Conservation (phyloP, 2,888 invertebrate genomes). For the Hofmannophila pseudospretella region DNA sequence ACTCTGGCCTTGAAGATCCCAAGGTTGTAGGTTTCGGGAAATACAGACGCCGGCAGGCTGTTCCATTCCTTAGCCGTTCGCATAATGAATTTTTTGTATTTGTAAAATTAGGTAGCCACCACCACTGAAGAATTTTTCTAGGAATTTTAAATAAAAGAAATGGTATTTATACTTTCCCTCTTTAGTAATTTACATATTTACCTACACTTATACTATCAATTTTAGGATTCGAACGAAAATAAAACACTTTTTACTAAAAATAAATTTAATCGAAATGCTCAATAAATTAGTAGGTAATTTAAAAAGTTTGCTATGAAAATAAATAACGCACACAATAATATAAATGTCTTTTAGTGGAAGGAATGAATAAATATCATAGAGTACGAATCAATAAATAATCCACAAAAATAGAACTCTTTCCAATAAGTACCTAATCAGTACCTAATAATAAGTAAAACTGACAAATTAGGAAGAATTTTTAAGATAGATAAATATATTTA, state of each 20-base stretch:
- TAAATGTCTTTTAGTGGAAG: conserved; percentile 62
- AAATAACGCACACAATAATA: conserved; percentile 31
- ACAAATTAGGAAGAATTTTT: neutral
- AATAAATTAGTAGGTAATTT: conserved; percentile 19
- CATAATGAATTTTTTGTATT: no score
- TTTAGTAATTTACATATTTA: no score
- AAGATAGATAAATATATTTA: neutral
- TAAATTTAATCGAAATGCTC: conserved; percentile 7
- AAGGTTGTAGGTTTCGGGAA: no score
- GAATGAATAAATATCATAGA: conserved; percentile 46
- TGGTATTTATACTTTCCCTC: no score
- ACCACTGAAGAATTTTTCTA: no score
- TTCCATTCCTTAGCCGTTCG: no score
- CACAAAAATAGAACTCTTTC: conserved; percentile 1
- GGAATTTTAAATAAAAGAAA: no score
- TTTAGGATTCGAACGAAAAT: no score
- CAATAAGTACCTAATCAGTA: neutral
- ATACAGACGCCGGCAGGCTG: no score
- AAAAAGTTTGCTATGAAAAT: conserved; percentile 16
- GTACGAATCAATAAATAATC: conserved; percentile 12
- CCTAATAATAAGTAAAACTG: neutral
- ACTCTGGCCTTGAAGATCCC: no score
- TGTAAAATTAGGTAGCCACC: no score
- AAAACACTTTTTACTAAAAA: neutral
- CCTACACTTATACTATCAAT: no score